Evolutionary conservation across 2,888 invertebrate genomes (phyloP), one percentile per base, ranked within the genome.

Genomic region (Prosapia bicincta): DNA sequence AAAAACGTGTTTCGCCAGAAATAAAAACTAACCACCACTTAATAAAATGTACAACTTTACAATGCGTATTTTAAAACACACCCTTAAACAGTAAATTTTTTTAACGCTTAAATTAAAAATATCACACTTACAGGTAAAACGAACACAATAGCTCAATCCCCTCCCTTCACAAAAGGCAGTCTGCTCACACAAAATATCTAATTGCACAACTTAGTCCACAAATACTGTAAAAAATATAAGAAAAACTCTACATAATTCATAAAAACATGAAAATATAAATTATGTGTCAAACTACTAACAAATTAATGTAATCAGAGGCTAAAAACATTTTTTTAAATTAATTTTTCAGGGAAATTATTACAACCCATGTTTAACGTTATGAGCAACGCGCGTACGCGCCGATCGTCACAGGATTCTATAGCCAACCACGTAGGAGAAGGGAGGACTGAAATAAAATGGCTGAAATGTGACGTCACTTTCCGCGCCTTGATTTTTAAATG

Each of bases 81-180:
- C 20, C 5, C 20, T 5, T 54, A 54, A 20, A 54, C 54, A 54
- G 5, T 20, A 20, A 6, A 20, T 20, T n/a, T 54, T 54, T 54
- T 54, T 20, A 54, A 54, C 1, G 54, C 54, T 54, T 54, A 20
- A 54, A 54, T 20, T 54, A 54, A 54, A n/a, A 54, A 54, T 54
- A 54, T 54, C 20, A 54, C 20, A 54, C 54, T 54, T 54, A 54
- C 54, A 54, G 54, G 54, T 54, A 54, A 54, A 54, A 54, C 54
- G 54, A 54, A 69, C 74, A 74, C 74, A 74, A 74, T 68, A 72
- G 54, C 69, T 74, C 68, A 43, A 74, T 74, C 74, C 74, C 74
- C 74, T 74, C 74, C 74, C 74, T 74, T n/a, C 69, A 54, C 26
- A 69, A 68, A 38, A 69, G 74, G 68, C 28, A 68, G 69, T 74